Evolutionary conservation across 2,888 invertebrate genomes (phyloP), one percentile per base, ranked within the genome.

Genomic region (Fabriciana adippe): DNA sequence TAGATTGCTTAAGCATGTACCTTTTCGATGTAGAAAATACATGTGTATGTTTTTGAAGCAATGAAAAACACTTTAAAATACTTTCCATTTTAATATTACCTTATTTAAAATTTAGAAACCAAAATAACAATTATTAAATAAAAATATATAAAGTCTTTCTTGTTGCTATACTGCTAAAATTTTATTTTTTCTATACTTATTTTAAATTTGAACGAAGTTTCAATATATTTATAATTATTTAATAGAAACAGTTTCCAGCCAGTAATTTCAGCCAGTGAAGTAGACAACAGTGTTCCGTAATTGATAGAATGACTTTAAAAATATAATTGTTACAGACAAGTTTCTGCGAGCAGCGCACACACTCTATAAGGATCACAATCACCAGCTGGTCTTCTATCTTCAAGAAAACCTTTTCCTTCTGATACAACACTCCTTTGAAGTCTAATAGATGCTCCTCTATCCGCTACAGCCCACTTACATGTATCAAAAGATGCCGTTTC

Each of bases 401-500:
- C 99, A 74, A 99, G 93, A 84, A 98, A 99, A 1, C 99, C 99
- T 84, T 96, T 96, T 78, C 96, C 96, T 41, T 97, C 96, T 74
- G 96, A 95, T 53, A 95, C 96, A 65, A 97, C 97, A 70, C 95
- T 95, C 66, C 97, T 94, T n/a, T 98, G 98, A 79, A 99, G 96
- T 76, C 99, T 95, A 81, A 99, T 96, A 77, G 98, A 98, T 77
- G 96, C 97, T 56, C 96, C 97, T 72, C 99, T 96, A 87, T 98
- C 97, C 59, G 98, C 98, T 2, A 98, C 96, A 57, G 96, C 97
- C 82, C 95, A 94, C 74, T 94, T 94, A 86, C 99, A 99, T 79
- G 97, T 96, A 83, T 97, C 96, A 81, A 98, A 99, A 53, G 96
- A 96, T 68, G 98, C 97, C 0, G 99, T 99, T 92, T 99, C 99